Conservation (phyloP, 1,140 invertebrate genomes). For the Drosophila kikkawai region DNA sequence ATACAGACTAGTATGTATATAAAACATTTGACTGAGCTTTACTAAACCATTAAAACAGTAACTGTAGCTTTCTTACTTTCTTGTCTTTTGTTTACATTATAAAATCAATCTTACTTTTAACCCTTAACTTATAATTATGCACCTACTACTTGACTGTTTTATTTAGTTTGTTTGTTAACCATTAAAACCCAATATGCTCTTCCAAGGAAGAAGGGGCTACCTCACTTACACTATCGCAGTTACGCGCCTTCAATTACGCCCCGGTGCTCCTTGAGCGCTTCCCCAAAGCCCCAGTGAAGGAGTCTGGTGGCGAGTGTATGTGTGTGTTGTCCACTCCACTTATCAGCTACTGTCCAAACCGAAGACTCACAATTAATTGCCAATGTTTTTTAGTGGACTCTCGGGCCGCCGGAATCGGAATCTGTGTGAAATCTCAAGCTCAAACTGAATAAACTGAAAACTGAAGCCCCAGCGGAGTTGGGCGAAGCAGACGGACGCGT, state of each 20-base stretch:
- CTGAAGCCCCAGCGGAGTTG: conserved; percentile 13
- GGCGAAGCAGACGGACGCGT: conserved; percentile 26
- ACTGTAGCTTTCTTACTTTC: no score
- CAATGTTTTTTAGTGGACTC: conserved; percentile 69
- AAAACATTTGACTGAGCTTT: no score
- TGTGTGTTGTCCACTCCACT: conserved; percentile 72
- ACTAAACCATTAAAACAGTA: no score
- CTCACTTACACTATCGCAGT: conserved; percentile 45
- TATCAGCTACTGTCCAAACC: conserved; percentile 78
- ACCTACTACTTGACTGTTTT: not conserved
- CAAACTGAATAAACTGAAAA: conserved; percentile 36
- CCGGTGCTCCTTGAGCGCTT: conserved; percentile 43
- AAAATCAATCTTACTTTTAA: not conserved
- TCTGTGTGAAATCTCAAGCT: conserved; percentile 78
- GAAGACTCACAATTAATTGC: conserved; percentile 77
- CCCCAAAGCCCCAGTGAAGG: conserved; percentile 30
- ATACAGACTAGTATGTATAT: no score
- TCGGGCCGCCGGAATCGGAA: conserved; percentile 60
- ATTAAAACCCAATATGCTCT: conserved; percentile 32
- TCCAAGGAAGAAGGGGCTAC: conserved; percentile 1
- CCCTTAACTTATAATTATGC: not conserved
- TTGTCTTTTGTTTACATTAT: no score
- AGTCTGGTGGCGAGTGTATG: conserved; percentile 9
- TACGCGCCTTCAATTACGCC: conserved; percentile 75
- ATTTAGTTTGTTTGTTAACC: not conserved